These are phyloP conservation scores for Lepisosteus osseus DNA, from an alignment of 2,113 vertebrate genomes.

Conservation along the genomic window DNA sequence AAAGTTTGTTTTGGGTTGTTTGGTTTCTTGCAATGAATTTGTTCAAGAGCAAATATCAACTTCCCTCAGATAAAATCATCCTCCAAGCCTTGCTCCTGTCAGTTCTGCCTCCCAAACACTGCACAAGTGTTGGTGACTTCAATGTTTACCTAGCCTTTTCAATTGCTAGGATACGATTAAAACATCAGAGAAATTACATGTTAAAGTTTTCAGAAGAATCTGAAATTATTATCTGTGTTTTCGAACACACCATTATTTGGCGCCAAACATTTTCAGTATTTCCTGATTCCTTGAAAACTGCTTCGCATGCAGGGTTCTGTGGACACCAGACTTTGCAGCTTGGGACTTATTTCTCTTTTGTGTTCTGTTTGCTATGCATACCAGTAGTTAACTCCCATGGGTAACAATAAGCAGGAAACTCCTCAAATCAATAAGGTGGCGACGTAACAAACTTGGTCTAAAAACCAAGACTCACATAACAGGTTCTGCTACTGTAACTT, in stretches of 20 bases:
- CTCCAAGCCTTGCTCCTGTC: too few relatives aligned
- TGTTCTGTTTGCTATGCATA: background rate
- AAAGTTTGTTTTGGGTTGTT: too few relatives aligned
- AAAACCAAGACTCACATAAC: background rate
- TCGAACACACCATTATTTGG: background rate
- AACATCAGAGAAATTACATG: too few relatives aligned
- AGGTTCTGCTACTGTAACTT: background rate
- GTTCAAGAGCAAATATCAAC: too few relatives aligned
- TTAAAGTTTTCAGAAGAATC: background rate
- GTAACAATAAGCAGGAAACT: background rate
- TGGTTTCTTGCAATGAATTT: too few relatives aligned
- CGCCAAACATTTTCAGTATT: background rate
- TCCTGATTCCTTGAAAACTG: background rate
- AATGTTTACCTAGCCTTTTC: too few relatives aligned
- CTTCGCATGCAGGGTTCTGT: background rate
- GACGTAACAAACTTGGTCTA: slow-evolving; percentile 5
- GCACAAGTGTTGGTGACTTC: too few relatives aligned
- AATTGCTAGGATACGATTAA: too few relatives aligned
- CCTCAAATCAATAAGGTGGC: background rate
- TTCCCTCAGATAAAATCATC: too few relatives aligned
- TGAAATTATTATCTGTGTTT: background rate
- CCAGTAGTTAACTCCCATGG: background rate
- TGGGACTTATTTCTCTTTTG: slow-evolving; percentile 3
- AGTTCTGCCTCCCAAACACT: too few relatives aligned
- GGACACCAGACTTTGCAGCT: slow-evolving; percentile 12